phyloP scores from a whole-genome alignment of 2,888 invertebrate genomes.

The Selenia dentaria region DNA sequence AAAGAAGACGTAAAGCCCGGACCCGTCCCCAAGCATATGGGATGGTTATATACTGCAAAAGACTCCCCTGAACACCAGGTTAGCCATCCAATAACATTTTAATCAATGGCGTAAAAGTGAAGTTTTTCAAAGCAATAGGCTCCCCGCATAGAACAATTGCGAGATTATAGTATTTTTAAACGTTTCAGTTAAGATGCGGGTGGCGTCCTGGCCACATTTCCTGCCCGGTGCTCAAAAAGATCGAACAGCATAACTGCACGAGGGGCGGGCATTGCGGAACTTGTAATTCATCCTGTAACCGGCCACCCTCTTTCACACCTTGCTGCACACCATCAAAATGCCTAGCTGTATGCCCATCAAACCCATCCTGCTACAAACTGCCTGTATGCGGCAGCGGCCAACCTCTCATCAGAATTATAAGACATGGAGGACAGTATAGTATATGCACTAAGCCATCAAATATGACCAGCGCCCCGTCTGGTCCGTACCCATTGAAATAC shows the following conservation, averaged over 20 bases:
- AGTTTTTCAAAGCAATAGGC: no score
- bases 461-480: constrained; percentile 66
- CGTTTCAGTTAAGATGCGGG: constrained; percentile 65
- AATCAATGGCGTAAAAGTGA: no score
- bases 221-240: constrained; percentile 66
- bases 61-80: constrained; percentile 74
- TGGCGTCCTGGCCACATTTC: constrained; percentile 80
- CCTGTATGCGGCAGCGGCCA: constrained; percentile 39
- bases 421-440: constrained; percentile 70
- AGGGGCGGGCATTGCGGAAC: constrained; percentile 52
- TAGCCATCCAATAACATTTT: background rate
- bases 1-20: constrained; percentile 63
- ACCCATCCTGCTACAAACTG: constrained; percentile 49
- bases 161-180: no score
- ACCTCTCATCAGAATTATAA: constrained; percentile 63
- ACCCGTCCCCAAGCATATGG: constrained; percentile 72
- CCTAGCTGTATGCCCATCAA: constrained; percentile 48
- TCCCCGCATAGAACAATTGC: no score
- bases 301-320: constrained; percentile 48
- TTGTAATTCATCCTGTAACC: constrained; percentile 48
- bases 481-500: constrained; percentile 73
- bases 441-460: constrained; percentile 72
- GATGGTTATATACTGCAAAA: constrained; percentile 76
- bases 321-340: constrained; percentile 53
- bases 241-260: constrained; percentile 67